Evolutionary conservation across 2,797 vertebrate species (phyloP), one percentile per base, ranked within the genome.

Genomic region (Aplochiton taeniatus): DNA sequence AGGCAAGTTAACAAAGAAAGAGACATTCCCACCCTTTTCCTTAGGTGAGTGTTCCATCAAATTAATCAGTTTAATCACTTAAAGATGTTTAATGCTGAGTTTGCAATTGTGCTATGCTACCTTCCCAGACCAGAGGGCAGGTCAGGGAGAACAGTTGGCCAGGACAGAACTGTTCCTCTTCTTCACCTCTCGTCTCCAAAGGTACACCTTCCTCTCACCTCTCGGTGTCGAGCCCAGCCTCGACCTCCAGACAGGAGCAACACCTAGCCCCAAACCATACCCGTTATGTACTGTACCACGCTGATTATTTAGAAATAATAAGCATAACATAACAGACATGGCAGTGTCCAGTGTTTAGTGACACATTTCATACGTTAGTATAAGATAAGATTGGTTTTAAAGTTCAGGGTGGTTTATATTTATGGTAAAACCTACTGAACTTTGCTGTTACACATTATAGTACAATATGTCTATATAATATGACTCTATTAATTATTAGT

Each of bases 1-100:
- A 6, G 74, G 74, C 53, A 59, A 49, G 14, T 76, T 76, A 19
- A 4, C 64, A 19, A 72, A 48, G 57, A 68, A 11, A 66, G 69
- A 72, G 0, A 53, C 74, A 13, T 76, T 76, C 58, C 58, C 69
- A 16, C 65, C 69, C 9, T 76, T 76, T 41, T 76, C 74, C 14
- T 53, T 61, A 12, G 69, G 69, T 76, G 41, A 57, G 50, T 17
- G 9, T 51, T 51, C 9, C 6, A 2, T 31, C 31, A 31, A 2
- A 3, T 31, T 6, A 3, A 31, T 31, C 31, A 31, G 6, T 31
- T 2, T 31, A 6, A 31, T 31, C 31, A 31, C 31, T 31, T 31
- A 31, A 3, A 31, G 31, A 6, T 31, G 31, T 31, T 31, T 31
- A 31, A 31, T 31, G 31, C 12, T 48, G 44, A 13, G 17, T 58